Evolutionary conservation across 2,888 invertebrate species (phyloP).

Genomic region (Heliconius hortense): DNA sequence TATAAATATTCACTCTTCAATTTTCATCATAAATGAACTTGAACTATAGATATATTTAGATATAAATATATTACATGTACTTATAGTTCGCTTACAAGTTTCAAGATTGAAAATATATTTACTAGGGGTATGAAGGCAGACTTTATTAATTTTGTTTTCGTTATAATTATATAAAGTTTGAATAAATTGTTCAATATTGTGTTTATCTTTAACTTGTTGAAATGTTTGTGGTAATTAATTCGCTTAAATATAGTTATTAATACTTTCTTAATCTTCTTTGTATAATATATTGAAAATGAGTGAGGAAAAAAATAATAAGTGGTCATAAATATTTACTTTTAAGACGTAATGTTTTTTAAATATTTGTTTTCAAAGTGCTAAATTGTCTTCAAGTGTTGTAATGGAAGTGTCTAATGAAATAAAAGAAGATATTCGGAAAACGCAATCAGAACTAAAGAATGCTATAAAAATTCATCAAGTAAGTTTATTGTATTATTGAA

Average conservation of each 20-base stretch:
- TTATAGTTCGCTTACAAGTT: slow-evolving; percentile 17
- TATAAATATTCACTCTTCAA: background rate
- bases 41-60: slow-evolving; percentile 9
- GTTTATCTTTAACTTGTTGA: background rate
- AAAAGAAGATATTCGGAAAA: slow-evolving; percentile 83
- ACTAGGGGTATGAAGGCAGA: background rate
- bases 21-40: slow-evolving; percentile 2
- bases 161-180: slow-evolving; percentile 1
- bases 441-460: slow-evolving; percentile 83
- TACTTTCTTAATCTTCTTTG: slow-evolving; percentile 8
- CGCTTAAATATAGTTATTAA: slow-evolving; percentile 1
- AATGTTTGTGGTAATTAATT: slow-evolving; percentile 6
- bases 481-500: slow-evolving; percentile 47
- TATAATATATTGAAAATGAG: background rate
- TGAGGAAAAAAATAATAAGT: slow-evolving; percentile 10
- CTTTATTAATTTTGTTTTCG: background rate
- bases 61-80: background rate
- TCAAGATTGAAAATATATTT: slow-evolving; percentile 4
- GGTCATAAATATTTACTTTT: slow-evolving; percentile 3
- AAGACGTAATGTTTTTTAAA: background rate
- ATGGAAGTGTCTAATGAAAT: slow-evolving; percentile 85
- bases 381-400: slow-evolving; percentile 14
- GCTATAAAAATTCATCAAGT: slow-evolving; percentile 85
- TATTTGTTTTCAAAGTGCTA: slow-evolving; percentile 7
- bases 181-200: background rate